Conservation (phyloP, 2,797 vertebrate species). For the Sphenopsis melanotis region DNA sequence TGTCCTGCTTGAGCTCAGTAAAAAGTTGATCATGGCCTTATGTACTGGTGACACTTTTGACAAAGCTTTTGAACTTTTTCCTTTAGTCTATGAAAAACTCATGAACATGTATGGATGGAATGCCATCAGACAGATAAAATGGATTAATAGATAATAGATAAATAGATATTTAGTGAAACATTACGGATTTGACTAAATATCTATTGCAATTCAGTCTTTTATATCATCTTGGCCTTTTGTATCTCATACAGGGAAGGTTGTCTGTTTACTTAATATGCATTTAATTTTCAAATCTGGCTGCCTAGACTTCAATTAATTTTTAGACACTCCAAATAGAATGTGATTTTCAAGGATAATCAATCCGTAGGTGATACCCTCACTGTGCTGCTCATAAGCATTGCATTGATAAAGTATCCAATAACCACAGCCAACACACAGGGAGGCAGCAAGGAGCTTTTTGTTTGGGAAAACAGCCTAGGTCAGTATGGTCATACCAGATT, state of each 20-base stretch:
- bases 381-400: not conserved
- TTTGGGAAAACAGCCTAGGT: not conserved
- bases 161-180: no score
- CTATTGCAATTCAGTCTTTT: not conserved
- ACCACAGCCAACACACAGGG: not conserved
- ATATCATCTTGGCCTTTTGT: not conserved
- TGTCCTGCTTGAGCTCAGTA: not conserved
- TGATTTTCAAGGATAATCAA: not conserved
- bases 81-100: not conserved
- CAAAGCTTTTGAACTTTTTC: not conserved
- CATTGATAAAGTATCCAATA: not conserved
- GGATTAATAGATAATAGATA: no score
- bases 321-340: not conserved
- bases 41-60: not conserved
- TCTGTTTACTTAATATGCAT: not conserved
- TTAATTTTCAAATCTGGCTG: not conserved
- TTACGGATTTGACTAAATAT: not conserved
- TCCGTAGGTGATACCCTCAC: not conserved
- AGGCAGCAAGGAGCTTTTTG: not conserved
- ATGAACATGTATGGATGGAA: rapidly evolving
- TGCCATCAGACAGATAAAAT: not conserved
- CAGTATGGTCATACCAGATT: not conserved
- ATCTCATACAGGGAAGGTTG: not conserved
- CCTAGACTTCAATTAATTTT: not conserved
- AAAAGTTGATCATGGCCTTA: not conserved